Conservation (phyloP, 2,888 invertebrate species). For the Thymelicus lineola region DNA sequence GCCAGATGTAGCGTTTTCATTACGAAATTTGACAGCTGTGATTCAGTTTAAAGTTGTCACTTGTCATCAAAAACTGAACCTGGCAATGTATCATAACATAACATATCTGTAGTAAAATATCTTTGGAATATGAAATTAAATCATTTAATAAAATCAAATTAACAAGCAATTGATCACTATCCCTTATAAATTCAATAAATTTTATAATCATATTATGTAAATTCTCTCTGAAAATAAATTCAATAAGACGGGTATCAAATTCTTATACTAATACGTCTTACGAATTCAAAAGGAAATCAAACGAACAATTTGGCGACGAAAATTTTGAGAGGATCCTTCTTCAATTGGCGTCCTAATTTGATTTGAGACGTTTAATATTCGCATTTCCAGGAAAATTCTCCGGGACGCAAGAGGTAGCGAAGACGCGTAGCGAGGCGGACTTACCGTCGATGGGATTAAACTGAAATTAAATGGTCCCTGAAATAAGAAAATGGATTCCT, state of each 20-base stretch:
- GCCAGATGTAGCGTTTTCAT: no score
- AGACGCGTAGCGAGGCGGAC: slow-evolving; percentile 64
- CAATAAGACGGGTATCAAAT: slow-evolving; percentile 2
- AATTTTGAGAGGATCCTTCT: slow-evolving; percentile 33
- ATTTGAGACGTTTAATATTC: slow-evolving; percentile 49
- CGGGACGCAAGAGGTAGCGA: slow-evolving; percentile 47
- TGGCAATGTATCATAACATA: no score
- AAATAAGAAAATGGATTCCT: slow-evolving; percentile 47
- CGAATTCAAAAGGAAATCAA: slow-evolving; percentile 29
- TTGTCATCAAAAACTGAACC: no score
- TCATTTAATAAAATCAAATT: no score
- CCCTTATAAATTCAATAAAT: no score
- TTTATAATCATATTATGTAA: no score
- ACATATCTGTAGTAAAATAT: no score
- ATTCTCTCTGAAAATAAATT: not conserved
- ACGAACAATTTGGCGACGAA: slow-evolving; percentile 27
- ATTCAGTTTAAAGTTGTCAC: no score
- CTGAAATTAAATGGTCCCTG: slow-evolving; percentile 70
- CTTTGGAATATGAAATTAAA: no score
- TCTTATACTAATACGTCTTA: slow-evolving; percentile 10
- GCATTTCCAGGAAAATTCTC: slow-evolving; percentile 56
- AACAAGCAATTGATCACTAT: no score
- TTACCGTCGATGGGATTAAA: slow-evolving; percentile 62
- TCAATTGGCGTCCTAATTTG: slow-evolving; percentile 51
- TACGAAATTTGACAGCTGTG: no score